Conservation (phyloP, 2,888 invertebrate species). For the Cremastobaeus sp. region DNA sequence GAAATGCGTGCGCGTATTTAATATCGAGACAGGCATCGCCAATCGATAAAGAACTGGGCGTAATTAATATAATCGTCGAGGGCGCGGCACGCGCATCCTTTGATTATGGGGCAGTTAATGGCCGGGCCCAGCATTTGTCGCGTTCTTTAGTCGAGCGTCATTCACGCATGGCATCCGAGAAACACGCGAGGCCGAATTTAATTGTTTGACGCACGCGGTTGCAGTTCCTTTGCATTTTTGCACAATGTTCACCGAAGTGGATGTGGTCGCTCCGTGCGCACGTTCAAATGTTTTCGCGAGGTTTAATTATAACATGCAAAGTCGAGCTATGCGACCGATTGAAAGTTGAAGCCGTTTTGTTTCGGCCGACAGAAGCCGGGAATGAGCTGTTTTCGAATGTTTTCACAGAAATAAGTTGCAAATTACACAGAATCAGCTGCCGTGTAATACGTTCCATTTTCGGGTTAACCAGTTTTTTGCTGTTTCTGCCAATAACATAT, state of each 20-base stretch:
- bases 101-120: conserved; percentile 22
- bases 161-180: conserved; percentile 13
- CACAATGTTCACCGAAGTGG: background rate
- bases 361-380: too few relatives aligned
- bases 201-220: conserved; percentile 27
- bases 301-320: too few relatives aligned
- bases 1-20: conserved; percentile 2
- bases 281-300: too few relatives aligned
- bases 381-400: too few relatives aligned
- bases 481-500: too few relatives aligned
- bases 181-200: conserved; percentile 27
- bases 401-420: too few relatives aligned
- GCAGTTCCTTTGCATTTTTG: conserved; percentile 31
- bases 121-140: conserved; percentile 18
- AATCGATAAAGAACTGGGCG: conserved; percentile 9
- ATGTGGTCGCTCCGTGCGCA: too few relatives aligned
- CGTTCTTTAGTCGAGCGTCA: conserved; percentile 19
- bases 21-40: background rate
- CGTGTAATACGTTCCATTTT: too few relatives aligned
- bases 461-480: too few relatives aligned
- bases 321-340: too few relatives aligned
- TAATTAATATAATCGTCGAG: conserved; percentile 35
- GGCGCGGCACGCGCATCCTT: conserved; percentile 42
- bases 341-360: too few relatives aligned
- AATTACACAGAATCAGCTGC: too few relatives aligned